Base-by-base conservation (phyloP, 2,113 vertebrate species). In the Oreochromis aureus region DNA sequence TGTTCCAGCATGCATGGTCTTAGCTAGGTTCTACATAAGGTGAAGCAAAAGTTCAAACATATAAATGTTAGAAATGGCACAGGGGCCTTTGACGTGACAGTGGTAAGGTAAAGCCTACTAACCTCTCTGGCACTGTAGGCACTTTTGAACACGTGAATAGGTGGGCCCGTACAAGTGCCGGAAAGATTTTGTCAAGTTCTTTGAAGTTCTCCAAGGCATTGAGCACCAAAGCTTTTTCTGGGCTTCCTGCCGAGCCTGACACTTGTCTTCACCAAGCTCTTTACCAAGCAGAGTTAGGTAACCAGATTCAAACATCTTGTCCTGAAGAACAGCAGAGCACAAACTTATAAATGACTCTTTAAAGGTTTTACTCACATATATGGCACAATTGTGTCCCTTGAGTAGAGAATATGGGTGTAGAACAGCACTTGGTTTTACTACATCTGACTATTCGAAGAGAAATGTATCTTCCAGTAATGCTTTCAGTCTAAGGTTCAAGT, bases 241-340 rank as follows among this genome's bases (percentile, higher is more conserved):
- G 6, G 95, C 95, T 4, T 96, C 96, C 91, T 96, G 95, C 30
- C 95, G 96, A 30, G 96, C 93, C 18, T 95, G 89, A 55, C 93
- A 94, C 88, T 96, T 96, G 32, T 98, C 97, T 0, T 96, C 95
- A 30, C 95, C 96, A 8, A 98, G 84, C 78, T 98, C 97, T 90
- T 97, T 97, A 16, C 99, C 99, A 83, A 99, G 99, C 53, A 99
- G 95, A 0, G 98, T 99, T 93, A 99, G 91, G 93, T 99, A 99
- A 10, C 98, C 98, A 32, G 99, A 97, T 93, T 99, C 98, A 1
- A 99, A 99, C 98, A 99, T 99, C 56, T n/a, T n/a, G n/a, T 94
- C 95, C 95, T 96, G 73, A 5, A 44, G n/a, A 5, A 63, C 10
- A 85, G n/a, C 11, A 82, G 10, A 24, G 19, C 19, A 89, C 16